These are phyloP conservation scores for Alligator mississippiensis DNA, from an alignment of 2,113 vertebrate species.

Conservation along the genomic window DNA sequence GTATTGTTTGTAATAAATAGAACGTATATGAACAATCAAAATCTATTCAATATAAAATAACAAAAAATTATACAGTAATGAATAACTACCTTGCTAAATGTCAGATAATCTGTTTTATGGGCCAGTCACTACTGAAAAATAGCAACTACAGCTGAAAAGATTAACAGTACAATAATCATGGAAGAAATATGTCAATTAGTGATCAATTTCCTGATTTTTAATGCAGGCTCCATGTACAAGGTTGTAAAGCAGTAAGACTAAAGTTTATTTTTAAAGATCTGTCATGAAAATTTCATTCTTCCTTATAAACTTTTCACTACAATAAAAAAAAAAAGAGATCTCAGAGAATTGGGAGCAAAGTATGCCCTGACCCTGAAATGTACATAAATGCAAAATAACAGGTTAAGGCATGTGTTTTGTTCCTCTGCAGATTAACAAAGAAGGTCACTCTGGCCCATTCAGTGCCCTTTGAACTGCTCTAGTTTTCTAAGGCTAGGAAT, in stretches of 20 bases:
- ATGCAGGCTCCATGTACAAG: background rate
- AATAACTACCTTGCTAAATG: slow-evolving; percentile 37
- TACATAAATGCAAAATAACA: background rate
- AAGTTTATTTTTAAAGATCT: background rate
- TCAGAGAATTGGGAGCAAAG: background rate
- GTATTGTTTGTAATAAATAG: background rate
- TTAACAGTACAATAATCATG: background rate
- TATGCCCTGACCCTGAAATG: background rate
- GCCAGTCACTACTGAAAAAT: slow-evolving; percentile 34
- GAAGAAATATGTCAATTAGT: slow-evolving; percentile 22
- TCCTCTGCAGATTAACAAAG: background rate
- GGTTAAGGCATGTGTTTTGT: background rate
- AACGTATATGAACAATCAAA: slow-evolving; percentile 4
- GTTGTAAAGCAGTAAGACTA: background rate
- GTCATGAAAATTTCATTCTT: background rate
- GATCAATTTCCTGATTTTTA: background rate
- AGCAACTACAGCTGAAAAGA: slow-evolving; percentile 4
- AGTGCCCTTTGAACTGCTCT: rapidly evolving
- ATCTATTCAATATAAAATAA: slow-evolving; percentile 26
- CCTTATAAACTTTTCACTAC: background rate
- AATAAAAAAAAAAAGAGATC: background rate
- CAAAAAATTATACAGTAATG: slow-evolving; percentile 20
- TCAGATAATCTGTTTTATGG: background rate
- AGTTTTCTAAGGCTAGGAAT: background rate
- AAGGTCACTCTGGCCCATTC: background rate